Conservation (phyloP, 2,797 vertebrate species). For the Protosalanx chinensis region DNA sequence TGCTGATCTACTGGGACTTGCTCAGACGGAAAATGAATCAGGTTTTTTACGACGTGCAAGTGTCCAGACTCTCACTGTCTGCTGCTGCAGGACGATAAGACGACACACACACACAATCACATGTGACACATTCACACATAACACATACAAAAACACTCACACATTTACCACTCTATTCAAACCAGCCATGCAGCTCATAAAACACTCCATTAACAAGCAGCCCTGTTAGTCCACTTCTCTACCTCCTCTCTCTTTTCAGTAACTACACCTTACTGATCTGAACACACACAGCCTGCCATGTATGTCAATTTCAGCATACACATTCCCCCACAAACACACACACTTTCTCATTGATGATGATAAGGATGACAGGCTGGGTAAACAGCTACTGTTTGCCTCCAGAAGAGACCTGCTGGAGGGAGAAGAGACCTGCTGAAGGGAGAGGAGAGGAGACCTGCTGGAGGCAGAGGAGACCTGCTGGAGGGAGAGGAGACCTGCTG, state of each 20-base stretch:
- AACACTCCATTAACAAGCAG: slow-evolving; percentile 87
- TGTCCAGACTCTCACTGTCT: slow-evolving; percentile 66
- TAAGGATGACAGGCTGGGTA: slow-evolving; percentile 50
- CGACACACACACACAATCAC: slow-evolving; percentile 53
- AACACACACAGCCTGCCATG: not conserved
- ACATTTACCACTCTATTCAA: slow-evolving; percentile 73
- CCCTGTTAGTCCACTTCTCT: slow-evolving; percentile 82
- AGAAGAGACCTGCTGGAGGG: slow-evolving; percentile 30
- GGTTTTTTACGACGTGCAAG: slow-evolving; percentile 84
- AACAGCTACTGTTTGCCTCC: slow-evolving; percentile 69
- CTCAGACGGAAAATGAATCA: slow-evolving; percentile 96
- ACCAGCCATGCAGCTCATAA: slow-evolving; percentile 81
- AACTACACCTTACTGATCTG: slow-evolving; percentile 35
- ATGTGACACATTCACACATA: too few species aligned
- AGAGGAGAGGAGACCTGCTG: too few species aligned
- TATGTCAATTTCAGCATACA: slow-evolving; percentile 33
- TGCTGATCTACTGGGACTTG: slow-evolving; percentile 85
- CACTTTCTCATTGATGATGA: slow-evolving; percentile 49
- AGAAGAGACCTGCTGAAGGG: too few species aligned
- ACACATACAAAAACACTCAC: slow-evolving; percentile 37
- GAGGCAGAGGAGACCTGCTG: too few species aligned
- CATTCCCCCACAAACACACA: slow-evolving; percentile 20
- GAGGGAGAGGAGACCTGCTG: too few species aligned
- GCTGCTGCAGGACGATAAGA: slow-evolving; percentile 85
- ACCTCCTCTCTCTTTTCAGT: slow-evolving; percentile 55